Percentiles rank a stretch among this genome's conserved stretches.
These are phyloP conservation scores for Drosophila colorata DNA, from an alignment of 2,888 invertebrate genomes.

Conservation along the genomic window DNA sequence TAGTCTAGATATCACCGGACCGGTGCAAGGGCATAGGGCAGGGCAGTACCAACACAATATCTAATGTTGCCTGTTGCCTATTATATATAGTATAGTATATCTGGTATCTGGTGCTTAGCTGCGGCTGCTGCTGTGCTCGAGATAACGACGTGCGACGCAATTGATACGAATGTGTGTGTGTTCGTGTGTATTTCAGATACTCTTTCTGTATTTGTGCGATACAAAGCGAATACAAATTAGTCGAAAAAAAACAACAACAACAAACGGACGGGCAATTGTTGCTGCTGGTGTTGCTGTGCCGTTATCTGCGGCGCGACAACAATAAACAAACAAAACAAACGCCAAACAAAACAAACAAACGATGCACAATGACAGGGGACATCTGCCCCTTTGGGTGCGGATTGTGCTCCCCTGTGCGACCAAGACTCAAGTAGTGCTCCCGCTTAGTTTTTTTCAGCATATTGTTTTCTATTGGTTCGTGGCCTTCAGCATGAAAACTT, in stretches of 20 bases:
- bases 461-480: background rate
- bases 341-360: slow-evolving; percentile 63
- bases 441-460: background rate
- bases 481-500: background rate
- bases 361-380: slow-evolving; percentile 54
- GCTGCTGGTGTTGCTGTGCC: slow-evolving; percentile 27
- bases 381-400: slow-evolving; percentile 32
- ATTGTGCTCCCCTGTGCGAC: background rate
- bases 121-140: slow-evolving; percentile 36
- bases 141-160: slow-evolving; percentile 69
- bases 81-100: slow-evolving; percentile 25
- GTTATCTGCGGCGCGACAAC: slow-evolving; percentile 58
- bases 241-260: slow-evolving; percentile 22
- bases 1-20: slow-evolving; percentile 16
- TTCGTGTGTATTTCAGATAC: slow-evolving; percentile 33
- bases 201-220: slow-evolving; percentile 56
- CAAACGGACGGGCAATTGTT: slow-evolving; percentile 36
- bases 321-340: slow-evolving; percentile 51
- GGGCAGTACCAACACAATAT: slow-evolving; percentile 22
- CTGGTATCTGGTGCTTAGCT: slow-evolving; percentile 45
- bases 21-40: slow-evolving; percentile 39
- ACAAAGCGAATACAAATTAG: slow-evolving; percentile 58
- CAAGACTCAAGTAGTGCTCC: slow-evolving; percentile 6
- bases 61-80: slow-evolving; percentile 28
- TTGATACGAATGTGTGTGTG: slow-evolving; percentile 49